Percentiles rank a stretch among this genome's conserved stretches.
These are phyloP conservation scores for Rotaria macrura DNA, from an alignment of 2,888 invertebrate genomes.

Conservation along the genomic window DNA sequence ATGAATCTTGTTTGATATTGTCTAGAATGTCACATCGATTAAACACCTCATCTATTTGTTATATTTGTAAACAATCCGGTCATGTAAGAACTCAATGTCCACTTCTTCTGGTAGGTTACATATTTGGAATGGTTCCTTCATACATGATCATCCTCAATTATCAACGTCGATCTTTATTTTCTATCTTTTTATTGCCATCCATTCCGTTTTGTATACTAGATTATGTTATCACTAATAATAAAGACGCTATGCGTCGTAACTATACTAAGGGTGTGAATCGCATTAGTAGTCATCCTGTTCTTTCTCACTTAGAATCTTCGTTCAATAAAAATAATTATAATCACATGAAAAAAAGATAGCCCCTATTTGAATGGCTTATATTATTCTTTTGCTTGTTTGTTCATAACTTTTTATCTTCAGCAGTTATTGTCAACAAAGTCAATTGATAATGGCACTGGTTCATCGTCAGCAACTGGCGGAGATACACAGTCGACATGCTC, in stretches of 20 bases:
- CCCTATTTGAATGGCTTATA: too few relatives aligned
- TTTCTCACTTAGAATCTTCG: neutral
- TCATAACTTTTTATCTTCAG: slow-evolving; percentile 1
- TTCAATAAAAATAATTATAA: neutral
- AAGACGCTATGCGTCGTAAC: neutral
- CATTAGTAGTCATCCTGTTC: neutral
- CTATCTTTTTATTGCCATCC: neutral
- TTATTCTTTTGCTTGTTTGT: neutral
- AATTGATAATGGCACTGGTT: neutral
- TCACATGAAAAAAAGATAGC: too few relatives aligned
- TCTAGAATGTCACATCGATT: neutral
- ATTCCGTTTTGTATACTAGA: neutral
- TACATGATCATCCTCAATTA: neutral
- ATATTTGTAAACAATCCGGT: neutral
- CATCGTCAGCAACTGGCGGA: neutral
- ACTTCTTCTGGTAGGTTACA: neutral
- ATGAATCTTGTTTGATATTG: neutral
- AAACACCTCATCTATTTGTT: neutral
- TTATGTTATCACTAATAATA: neutral
- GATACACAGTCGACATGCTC: too few relatives aligned
- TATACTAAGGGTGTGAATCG: neutral
- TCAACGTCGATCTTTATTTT: neutral
- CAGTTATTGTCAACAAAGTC: neutral
- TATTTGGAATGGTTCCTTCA: neutral
- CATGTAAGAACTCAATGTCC: neutral